Evolutionary conservation across 1,140 invertebrate genomes (phyloP), one percentile per base, ranked within the genome.

Genomic region (Drosophila azteca): DNA sequence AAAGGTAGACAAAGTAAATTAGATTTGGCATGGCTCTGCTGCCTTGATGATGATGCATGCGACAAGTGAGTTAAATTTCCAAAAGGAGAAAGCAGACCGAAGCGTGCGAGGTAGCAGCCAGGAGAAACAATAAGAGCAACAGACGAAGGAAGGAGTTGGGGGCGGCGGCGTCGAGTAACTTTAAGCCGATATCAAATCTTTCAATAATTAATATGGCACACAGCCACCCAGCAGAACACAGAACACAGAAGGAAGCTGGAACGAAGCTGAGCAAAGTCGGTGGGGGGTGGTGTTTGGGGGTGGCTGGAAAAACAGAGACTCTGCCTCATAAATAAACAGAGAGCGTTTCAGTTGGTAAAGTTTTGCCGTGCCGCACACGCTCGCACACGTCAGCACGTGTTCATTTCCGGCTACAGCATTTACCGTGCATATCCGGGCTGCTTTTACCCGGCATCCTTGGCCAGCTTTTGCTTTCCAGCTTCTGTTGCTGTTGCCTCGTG

Each of bases 131-230:
- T 68, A 61, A 59, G 55, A 70, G 65, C 48, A 63, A 61, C 70
- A 72, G 71, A 59, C 70, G 51, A 39, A 13, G 35, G 51, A 39
- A 13, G 35, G 35, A 13, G 35, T 11, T 13, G 29, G 48, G 48
- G 35, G 15, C 39, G 45, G 46, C 22, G 22, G 15, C 39, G 45
- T 41, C 20, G 22, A 57, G 60, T 73, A 80, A 87, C 82, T 87
- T 87, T 87, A 87, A 87, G 82, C 79, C 60, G 83, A 87, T 87
- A 87, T 82, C 66, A 87, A 87, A 87, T 87, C 79, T 87, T 76
- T 87, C 75, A 87, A 87, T 87, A 87, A 87, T 87, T 87, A 88
- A 87, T 87, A 88, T 76, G 53, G 66, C 57, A 66, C 70, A 48
- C 69, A 60, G 74, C 62, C 59, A 71, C 46, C 52, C 20, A 22